Evolutionary conservation across 2,797 vertebrate species (phyloP).

Genomic region (Hypotaenidia philippensis): DNA sequence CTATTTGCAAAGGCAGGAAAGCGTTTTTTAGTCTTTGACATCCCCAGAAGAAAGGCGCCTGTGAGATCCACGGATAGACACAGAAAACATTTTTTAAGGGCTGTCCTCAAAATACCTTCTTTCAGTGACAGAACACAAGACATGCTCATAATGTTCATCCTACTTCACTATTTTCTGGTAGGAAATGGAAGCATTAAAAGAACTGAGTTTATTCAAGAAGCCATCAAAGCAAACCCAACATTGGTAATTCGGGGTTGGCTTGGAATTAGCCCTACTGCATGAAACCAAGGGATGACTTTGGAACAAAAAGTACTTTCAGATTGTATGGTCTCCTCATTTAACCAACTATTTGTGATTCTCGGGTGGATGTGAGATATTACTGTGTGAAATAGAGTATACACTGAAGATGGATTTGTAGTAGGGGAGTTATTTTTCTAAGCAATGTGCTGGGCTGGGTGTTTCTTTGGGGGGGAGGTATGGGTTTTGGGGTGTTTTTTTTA

Average conservation of each 20-base stretch:
- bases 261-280: not conserved
- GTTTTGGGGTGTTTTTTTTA: not conserved
- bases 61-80: not conserved
- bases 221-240: not conserved
- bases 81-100: not conserved
- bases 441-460: not conserved
- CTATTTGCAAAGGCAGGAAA: conserved; percentile 67
- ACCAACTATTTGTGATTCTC: not conserved
- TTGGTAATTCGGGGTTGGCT: not conserved
- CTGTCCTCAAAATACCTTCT: not conserved
- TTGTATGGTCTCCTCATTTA: not conserved
- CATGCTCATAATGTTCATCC: not conserved
- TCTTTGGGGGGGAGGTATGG: no score
- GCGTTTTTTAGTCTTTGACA: conserved; percentile 69
- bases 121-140: not conserved
- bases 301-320: not conserved
- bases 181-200: not conserved
- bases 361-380: conserved; percentile 1
- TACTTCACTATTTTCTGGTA: not conserved
- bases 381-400: not conserved
- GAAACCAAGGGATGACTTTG: not conserved
- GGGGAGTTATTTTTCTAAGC: not conserved
- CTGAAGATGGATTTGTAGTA: not conserved
- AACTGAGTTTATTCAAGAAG: conserved; percentile 1
- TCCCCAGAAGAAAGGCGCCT: not conserved